phyloP scores from a whole-genome alignment of 2,888 invertebrate genomes.

The Mesochorus sp. region DNA sequence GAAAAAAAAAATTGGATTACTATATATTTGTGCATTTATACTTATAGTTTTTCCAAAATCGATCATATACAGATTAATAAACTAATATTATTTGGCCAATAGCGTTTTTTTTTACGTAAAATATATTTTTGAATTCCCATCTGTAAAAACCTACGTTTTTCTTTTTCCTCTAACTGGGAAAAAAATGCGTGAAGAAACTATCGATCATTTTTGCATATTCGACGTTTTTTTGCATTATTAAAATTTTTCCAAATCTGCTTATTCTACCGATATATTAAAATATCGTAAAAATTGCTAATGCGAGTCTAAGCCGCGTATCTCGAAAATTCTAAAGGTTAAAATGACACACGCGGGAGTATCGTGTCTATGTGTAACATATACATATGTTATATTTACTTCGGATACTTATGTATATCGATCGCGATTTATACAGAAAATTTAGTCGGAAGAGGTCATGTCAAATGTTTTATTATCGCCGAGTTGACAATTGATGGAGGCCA shows the following conservation, averaged over 20 bases:
- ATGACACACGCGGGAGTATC: too few relatives aligned
- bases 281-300: neutral
- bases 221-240: neutral
- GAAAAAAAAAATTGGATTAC: neutral
- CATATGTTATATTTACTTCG: neutral
- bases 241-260: neutral
- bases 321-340: slow-evolving; percentile 18
- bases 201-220: too few relatives aligned
- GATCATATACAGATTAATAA: too few relatives aligned
- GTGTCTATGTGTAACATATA: neutral
- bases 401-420: neutral
- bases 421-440: slow-evolving; percentile 6
- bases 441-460: neutral
- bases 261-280: neutral
- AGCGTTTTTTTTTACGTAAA: too few relatives aligned
- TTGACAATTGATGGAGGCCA: slow-evolving; percentile 4
- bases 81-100: too few relatives aligned
- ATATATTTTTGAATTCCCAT: too few relatives aligned
- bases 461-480: neutral
- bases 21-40: too few relatives aligned
- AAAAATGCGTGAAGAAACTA: too few relatives aligned
- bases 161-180: too few relatives aligned
- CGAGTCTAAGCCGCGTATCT: neutral
- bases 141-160: too few relatives aligned
- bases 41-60: too few relatives aligned